Evolutionary conservation across 2,113 vertebrate species (phyloP).

Genomic region (Corythornis vintsioides): DNA sequence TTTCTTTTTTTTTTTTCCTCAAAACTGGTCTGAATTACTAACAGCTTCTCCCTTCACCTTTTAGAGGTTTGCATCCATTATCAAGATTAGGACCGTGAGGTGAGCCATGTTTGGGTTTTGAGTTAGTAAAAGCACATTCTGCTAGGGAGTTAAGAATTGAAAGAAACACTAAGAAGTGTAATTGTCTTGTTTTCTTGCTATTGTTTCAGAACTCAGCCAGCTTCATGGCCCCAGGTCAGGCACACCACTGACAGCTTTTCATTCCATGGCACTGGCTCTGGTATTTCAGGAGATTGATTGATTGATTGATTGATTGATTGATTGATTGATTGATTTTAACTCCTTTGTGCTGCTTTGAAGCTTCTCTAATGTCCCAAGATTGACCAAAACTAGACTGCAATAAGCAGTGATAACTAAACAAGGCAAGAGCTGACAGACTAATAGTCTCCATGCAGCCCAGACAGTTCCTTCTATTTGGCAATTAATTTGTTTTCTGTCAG

Average conservation of each 20-base stretch:
- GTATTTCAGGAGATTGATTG: not conserved
- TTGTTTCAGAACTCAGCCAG: constrained; percentile 24
- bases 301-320: not conserved
- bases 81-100: not conserved
- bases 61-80: not conserved
- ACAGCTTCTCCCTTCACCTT: not conserved
- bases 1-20: not conserved
- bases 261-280: not conserved
- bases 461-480: not conserved
- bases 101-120: not conserved
- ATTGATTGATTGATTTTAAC: not conserved
- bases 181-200: constrained; percentile 26
- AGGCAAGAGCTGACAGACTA: not conserved
- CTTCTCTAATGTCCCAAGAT: not conserved
- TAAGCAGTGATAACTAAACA: not conserved
- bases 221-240: constrained; percentile 19
- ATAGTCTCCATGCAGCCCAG: not conserved
- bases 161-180: not conserved
- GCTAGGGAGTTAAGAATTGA: not conserved
- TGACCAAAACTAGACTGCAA: not conserved
- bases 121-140: not conserved
- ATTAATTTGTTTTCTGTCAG: not conserved
- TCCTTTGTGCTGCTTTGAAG: not conserved
- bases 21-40: not conserved
- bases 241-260: constrained; percentile 4